phyloP scores from a whole-genome alignment of 2,113 vertebrate genomes.

The Condylura cristata region DNA sequence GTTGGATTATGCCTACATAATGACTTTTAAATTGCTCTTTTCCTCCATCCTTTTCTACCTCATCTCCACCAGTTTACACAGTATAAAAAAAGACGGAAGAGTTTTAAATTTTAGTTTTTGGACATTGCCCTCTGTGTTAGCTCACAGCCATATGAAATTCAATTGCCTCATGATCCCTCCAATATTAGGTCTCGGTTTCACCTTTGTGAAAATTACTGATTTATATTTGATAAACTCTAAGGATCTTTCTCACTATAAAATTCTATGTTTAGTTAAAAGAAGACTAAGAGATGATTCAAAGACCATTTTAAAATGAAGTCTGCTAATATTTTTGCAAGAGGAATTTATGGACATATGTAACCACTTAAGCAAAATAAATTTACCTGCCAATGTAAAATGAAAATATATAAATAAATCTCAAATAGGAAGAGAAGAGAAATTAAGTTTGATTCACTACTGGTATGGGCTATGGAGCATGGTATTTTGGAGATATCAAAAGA shows the following conservation, averaged over 20 bases:
- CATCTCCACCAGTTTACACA: neutral
- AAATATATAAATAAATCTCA: constrained; percentile 6
- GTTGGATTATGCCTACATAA: constrained; percentile 31
- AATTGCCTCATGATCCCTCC: neutral
- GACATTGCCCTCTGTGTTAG: neutral
- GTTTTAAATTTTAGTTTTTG: neutral
- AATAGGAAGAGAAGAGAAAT: constrained; percentile 40
- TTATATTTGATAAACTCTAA: neutral
- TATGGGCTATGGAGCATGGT: neutral
- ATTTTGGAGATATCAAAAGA: neutral
- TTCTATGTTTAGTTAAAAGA: constrained; percentile 13
- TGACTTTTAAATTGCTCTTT: neutral
- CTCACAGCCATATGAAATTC: neutral
- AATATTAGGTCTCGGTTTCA: constrained; percentile 12
- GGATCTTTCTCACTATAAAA: neutral
- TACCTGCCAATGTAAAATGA: neutral
- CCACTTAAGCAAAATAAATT: neutral
- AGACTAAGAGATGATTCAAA: neutral
- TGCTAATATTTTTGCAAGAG: constrained; percentile 33
- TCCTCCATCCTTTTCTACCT: neutral
- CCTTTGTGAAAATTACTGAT: neutral
- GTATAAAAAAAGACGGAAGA: neutral
- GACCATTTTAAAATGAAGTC: constrained; percentile 16
- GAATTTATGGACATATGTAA: constrained; percentile 21
- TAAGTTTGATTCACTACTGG: neutral